Conservation (phyloP, 2,888 invertebrate genomes). For the Bombylius major region DNA sequence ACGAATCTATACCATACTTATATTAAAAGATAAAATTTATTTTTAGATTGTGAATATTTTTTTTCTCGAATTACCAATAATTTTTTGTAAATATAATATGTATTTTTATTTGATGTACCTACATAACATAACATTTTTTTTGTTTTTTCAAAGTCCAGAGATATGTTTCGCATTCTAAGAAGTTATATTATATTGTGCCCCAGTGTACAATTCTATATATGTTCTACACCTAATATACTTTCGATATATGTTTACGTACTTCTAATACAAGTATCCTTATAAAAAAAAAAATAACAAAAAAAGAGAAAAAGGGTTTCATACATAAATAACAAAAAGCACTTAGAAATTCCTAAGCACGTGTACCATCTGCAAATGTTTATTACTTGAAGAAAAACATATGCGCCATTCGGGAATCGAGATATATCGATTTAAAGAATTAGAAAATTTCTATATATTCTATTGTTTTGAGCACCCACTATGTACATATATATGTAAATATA, state of each 20-base stretch:
- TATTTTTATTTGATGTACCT: too few species aligned
- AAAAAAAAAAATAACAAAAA: neutral
- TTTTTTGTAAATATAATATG: too few species aligned
- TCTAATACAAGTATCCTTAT: neutral
- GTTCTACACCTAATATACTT: constrained; percentile 14
- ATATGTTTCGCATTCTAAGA: neutral
- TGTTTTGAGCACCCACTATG: constrained; percentile 2
- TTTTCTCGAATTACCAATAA: too few species aligned
- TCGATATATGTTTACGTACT: constrained; percentile 3
- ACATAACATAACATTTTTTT: too few species aligned
- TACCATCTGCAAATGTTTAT: constrained; percentile 13
- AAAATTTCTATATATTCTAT: neutral
- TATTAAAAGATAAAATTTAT: too few species aligned
- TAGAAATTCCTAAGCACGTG: constrained; percentile 13
- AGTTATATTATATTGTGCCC: constrained; percentile 14
- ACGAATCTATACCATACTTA: too few species aligned
- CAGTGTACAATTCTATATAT: constrained; percentile 11
- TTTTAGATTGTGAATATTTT: too few species aligned
- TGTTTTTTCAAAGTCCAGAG: neutral
- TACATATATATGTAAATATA: neutral
- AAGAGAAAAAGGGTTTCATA: constrained; percentile 4
- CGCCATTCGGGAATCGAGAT: constrained; percentile 12
- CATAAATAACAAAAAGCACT: constrained; percentile 17
- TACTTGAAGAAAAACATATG: constrained; percentile 15
- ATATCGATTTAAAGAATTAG: neutral